Base-by-base conservation (phyloP, 1,140 invertebrate species). In the Cotesia vestalis region DNA sequence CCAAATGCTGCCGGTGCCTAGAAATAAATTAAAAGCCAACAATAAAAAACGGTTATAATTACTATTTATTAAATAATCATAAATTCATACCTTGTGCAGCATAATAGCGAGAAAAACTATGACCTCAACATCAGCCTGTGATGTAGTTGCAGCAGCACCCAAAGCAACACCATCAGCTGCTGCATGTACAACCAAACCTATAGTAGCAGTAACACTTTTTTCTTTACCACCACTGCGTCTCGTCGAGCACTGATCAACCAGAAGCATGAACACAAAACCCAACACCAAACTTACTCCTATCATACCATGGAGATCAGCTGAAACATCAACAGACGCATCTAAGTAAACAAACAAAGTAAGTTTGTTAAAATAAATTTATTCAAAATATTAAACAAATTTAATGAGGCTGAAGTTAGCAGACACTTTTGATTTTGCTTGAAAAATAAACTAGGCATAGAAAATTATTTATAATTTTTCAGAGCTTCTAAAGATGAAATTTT, bases 41-140 rank as follows among this genome's bases (percentile, higher is more conserved):
- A 27, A 46, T 46, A 46, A 46, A 46, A 11, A 46, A 17, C n/a
- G n/a, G n/a, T n/a, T n/a, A n/a, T n/a, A n/a, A n/a, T n/a, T n/a
- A n/a, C n/a, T 27, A 27, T 27, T 27, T 27, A 27, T 27, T 27
- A 27, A 27, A 27, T 27, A 0, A 3, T 27, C 1, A 11, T 3
- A 69, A 59, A 55, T 57, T 17, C 14, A 63, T 85, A 94, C 93
- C 88, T 99, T 99, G 81, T 99, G 98, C 12, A 99, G 88, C 97
- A 99, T 99, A 75, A 99, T 99, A 34, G 98, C 98, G 46, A 98
- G 84, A 85, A 99, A 99, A 17, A 99, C 96, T 75, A 99, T 98
- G 78, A 98, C 92, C 88, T 99, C 98, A 3, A 99, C 95, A 81
- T 98, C 97, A 17, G 95, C 91, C 80, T 98, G 96, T 4, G 95